A percentile compares a stretch with the other conserved stretches of the same genome.
Evolutionary conservation across 2,797 vertebrate genomes (phyloP).

Genomic region (Poecilia wingei): DNA sequence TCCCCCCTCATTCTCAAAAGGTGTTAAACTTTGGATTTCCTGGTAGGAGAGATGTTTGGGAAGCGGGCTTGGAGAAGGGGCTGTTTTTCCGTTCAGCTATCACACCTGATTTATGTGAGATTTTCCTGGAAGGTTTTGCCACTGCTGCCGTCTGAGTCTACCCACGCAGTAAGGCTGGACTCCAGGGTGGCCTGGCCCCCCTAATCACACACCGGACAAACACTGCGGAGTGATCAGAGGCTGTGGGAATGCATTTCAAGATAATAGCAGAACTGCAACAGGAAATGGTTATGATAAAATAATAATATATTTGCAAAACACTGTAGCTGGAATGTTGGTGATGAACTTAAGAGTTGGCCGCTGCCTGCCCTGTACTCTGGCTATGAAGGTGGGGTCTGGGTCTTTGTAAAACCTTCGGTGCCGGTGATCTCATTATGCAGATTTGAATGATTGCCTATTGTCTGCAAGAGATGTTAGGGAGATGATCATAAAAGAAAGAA

Average conservation of each 20-base stretch:
- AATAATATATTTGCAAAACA: slow-evolving; percentile 48
- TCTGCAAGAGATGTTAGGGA: background rate
- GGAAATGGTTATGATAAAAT: slow-evolving; percentile 79
- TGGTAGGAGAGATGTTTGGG: slow-evolving; percentile 68
- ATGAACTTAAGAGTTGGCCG: slow-evolving; percentile 35
- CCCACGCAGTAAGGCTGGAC: slow-evolving; percentile 52
- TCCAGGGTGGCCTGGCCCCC: slow-evolving; percentile 50
- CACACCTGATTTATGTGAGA: slow-evolving; percentile 84
- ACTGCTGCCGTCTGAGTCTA: slow-evolving; percentile 58
- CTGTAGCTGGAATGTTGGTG: slow-evolving; percentile 67
- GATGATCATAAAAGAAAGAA: background rate
- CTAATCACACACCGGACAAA: slow-evolving; percentile 72
- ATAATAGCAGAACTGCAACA: slow-evolving; percentile 73
- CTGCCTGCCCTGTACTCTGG: slow-evolving; percentile 39
- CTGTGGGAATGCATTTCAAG: slow-evolving; percentile 61
- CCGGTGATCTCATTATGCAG: background rate
- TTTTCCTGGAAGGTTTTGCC: slow-evolving; percentile 80
- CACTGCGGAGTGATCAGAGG: slow-evolving; percentile 67
- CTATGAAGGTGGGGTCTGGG: slow-evolving; percentile 11
- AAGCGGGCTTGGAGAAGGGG: slow-evolving; percentile 66
- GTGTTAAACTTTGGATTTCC: slow-evolving; percentile 64
- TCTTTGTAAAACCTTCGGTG: slow-evolving; percentile 7
- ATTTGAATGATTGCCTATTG: background rate
- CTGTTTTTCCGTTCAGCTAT: slow-evolving; percentile 72
- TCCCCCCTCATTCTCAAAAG: slow-evolving; percentile 44